Evolutionary conservation across 2,113 vertebrate genomes (phyloP), one percentile per base, ranked within the genome.

Genomic region (Spizaetus ornatus): DNA sequence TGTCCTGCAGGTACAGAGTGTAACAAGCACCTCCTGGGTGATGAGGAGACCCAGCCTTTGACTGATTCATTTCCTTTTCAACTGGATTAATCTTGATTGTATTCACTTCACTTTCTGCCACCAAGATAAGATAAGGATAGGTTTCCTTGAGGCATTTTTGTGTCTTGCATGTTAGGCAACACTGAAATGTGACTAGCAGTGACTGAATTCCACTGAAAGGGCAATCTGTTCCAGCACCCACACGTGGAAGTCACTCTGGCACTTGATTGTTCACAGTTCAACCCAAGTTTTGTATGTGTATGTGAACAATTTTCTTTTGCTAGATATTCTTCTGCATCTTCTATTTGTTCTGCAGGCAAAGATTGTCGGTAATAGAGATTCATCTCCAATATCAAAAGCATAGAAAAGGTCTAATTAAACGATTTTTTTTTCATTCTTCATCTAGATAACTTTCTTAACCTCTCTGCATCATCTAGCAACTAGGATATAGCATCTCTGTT

Each of bases 161-260:
- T 45, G 26, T 76, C 76, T 69, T 67, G 18, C 15, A 10, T 10
- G 6, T 42, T 14, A 56, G 36, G 25, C 26, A 52, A 25, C 17
- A 14, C 15, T 55, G 72, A 61, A 81, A 50, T 52, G 20, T 70
- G 76, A 6, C 47, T 48, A 7, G 22, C 42, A 48, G 21, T 59
- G 59, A 72, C 10, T 7, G 36, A 67, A 82, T 66, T 93, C 14
- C 6, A 4, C 31, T 67, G 31, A 63, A 72, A 77, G 1, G 4
- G 19, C 13, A 69, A 10, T 81, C 36, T 84, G 16, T 69, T 65
- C 52, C 45, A 59, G 22, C 56, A 67, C 32, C 5, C 34, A 65
- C 32, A 29, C 0, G 0, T 74, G 53, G 34, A 82, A 73, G 16
- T 66, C 1, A 1, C 38, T 72, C 74, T 82, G 63, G 26, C 16